Evolutionary conservation across 1,140 invertebrate genomes (phyloP), one percentile per base, ranked within the genome.

Genomic region (Goniozus legneri): DNA sequence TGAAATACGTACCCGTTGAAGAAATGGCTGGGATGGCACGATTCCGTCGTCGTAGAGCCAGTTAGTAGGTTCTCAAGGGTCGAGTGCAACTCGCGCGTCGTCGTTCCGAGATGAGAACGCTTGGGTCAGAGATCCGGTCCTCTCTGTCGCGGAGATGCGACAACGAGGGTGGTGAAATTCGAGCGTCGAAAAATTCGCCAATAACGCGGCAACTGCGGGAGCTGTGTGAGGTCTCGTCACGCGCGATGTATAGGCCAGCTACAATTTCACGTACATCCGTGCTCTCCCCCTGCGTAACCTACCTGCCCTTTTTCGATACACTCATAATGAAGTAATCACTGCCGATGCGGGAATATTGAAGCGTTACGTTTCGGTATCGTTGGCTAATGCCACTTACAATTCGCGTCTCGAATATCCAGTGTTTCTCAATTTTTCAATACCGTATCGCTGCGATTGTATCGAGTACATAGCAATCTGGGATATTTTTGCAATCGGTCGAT

Each of bases 291-390:
- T n/a, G n/a, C n/a, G n/a, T n/a, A n/a, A n/a, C n/a, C n/a, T n/a
- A n/a, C n/a, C n/a, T n/a, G 47, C 49, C 56, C 34, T 51, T 50
- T 52, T 56, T 67, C 60, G 64, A 60, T 56, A 45, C n/a, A n/a
- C 58, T 56, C 58, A 63, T 66, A 62, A 67, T 67, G 51, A 61
- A 63, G 63, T 67, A 58, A 67, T 68, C 56, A 58, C 59, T 64
- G 57, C 62, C 58, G 58, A 63, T 56, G 54, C 51, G 52, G 48
- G 52, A 53, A 52, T 58, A 61, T 59, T 52, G 58, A 58, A n/a
- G 56, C 56, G 44, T 52, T 44, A 54, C 58, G 54, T 64, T 61
- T 57, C 56, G 62, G 45, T 49, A n/a, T n/a, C 57, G 55, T 65
- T 53, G 52, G 52, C 51, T 54, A 50, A 54, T 55, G 55, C 56